A percentile compares a stretch with the other conserved stretches of the same genome.
These are phyloP conservation scores for Oreochromis spilurus DNA, from an alignment of 2,113 vertebrate species.

Conservation along the genomic window DNA sequence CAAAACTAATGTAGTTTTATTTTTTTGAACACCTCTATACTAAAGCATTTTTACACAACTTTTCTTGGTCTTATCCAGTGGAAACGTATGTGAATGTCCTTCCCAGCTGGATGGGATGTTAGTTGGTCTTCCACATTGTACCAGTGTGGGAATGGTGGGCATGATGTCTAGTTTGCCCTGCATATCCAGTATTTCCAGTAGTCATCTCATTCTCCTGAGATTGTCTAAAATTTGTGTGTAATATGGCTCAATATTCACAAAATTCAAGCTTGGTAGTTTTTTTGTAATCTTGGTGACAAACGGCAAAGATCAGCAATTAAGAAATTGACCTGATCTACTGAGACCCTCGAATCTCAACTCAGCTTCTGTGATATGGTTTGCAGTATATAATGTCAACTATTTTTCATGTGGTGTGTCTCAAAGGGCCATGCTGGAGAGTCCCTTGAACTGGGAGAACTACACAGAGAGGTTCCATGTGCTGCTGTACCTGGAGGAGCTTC, in stretches of 20 bases:
- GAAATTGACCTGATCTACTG: background rate
- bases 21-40: background rate
- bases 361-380: background rate
- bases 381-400: background rate
- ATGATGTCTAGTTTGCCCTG: background rate
- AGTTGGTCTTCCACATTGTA: background rate
- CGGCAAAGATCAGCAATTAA: background rate
- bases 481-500: conserved; percentile 86
- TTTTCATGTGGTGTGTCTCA: background rate
- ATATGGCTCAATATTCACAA: rapidly evolving
- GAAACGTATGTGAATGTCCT: rapidly evolving
- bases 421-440: conserved; percentile 64
- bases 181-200: background rate
- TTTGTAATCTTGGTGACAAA: background rate
- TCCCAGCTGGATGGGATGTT: background rate
- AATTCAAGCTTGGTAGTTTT: background rate
- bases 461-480: conserved; percentile 76
- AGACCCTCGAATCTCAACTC: rapidly evolving
- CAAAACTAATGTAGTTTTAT: rapidly evolving
- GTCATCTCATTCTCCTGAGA: rapidly evolving
- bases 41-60: rapidly evolving
- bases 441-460: conserved; percentile 76
- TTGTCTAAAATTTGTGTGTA: background rate
- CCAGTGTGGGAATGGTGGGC: background rate
- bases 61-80: background rate